These are phyloP conservation scores for Erinaceus europaeus DNA, from an alignment of 2,113 vertebrate genomes.

Conservation along the genomic window DNA sequence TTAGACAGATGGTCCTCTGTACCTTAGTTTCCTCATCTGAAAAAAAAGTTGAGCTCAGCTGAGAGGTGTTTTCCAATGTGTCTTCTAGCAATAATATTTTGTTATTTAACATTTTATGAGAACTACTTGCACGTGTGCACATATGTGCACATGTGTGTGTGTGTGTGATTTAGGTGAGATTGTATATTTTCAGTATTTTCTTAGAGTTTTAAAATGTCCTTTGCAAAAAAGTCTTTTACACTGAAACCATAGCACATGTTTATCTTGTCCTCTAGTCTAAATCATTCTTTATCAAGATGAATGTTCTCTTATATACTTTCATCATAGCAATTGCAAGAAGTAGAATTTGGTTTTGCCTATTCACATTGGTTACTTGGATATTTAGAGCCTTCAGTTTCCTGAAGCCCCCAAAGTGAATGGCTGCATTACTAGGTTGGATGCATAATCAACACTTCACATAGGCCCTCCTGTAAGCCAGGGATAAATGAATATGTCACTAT, in stretches of 20 bases:
- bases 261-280: constrained; percentile 18
- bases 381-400: neutral
- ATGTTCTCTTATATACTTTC: neutral
- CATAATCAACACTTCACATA: neutral
- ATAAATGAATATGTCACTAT: neutral
- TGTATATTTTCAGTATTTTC: neutral
- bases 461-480: neutral
- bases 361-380: neutral
- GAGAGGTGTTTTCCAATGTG: neutral
- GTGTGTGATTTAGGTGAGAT: no score
- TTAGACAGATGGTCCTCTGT: neutral
- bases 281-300: neutral
- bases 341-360: neutral
- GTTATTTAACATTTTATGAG: neutral
- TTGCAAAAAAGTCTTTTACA: neutral
- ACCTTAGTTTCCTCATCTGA: neutral
- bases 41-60: neutral
- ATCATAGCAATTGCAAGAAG: neutral
- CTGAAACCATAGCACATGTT: neutral
- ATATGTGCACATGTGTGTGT: neutral
- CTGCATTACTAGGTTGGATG: neutral
- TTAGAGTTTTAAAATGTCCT: neutral
- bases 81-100: neutral
- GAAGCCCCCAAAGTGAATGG: neutral
- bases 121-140: neutral